phyloP scores from a whole-genome alignment of 2,113 vertebrate species.

The Elachura formosa region DNA sequence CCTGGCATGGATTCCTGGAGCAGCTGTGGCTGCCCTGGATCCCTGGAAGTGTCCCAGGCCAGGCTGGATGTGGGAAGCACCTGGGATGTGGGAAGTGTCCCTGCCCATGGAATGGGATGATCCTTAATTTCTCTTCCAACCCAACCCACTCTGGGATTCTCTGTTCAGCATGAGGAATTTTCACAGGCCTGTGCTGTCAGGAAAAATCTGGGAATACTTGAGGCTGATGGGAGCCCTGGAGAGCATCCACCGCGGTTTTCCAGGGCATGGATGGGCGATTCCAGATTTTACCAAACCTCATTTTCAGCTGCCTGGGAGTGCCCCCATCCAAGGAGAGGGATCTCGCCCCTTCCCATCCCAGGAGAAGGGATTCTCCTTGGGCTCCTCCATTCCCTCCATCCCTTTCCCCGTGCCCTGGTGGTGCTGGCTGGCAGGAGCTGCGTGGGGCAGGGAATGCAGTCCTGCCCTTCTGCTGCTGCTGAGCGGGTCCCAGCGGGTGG shows the following conservation, averaged over 20 bases:
- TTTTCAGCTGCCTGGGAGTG: not conserved
- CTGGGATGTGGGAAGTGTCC: not conserved
- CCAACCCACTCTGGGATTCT: not conserved
- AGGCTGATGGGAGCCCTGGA: not conserved
- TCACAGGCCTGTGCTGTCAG: not conserved
- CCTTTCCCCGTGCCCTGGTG: not conserved
- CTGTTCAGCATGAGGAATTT: not conserved
- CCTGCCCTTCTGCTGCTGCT: not conserved
- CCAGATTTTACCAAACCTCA: rapidly evolving
- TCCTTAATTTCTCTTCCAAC: not conserved
- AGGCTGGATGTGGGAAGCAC: not conserved
- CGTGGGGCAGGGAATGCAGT: not conserved
- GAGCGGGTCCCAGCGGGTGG: not conserved
- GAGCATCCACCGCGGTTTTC: rapidly evolving
- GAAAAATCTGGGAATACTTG: not conserved
- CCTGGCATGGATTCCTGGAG: not conserved
- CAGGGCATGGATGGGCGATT: rapidly evolving
- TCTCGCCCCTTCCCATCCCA: rapidly evolving
- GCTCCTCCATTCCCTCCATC: not conserved
- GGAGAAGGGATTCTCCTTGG: too few relatives aligned
- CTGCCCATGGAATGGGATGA: not conserved
- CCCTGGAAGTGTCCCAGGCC: not conserved
- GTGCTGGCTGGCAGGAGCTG: not conserved
- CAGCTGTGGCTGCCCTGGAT: not conserved
- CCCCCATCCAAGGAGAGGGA: rapidly evolving